Evolutionary conservation across 2,888 invertebrate species (phyloP).

Genomic region (Spilarctia lutea): DNA sequence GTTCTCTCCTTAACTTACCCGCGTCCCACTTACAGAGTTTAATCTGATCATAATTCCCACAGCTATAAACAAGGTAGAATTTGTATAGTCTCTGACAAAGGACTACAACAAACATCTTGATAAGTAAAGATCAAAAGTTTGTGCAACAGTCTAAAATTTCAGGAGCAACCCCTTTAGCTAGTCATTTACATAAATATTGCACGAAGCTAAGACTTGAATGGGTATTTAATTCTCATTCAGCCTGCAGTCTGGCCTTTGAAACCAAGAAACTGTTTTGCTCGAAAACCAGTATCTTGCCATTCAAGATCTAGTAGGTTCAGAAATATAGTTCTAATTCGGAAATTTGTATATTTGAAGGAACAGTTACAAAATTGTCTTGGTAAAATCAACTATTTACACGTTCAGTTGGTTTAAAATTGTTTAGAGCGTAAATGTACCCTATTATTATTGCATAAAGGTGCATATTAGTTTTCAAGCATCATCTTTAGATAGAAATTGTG

Average conservation of each 20-base stretch:
- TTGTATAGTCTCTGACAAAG: slow-evolving; percentile 25
- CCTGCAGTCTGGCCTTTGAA: slow-evolving; percentile 55
- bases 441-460: slow-evolving; percentile 21
- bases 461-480: slow-evolving; percentile 18
- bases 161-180: slow-evolving; percentile 51
- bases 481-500: slow-evolving; percentile 12
- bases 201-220: slow-evolving; percentile 66
- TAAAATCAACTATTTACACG: slow-evolving; percentile 29
- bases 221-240: slow-evolving; percentile 73
- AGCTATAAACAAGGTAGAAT: slow-evolving; percentile 24
- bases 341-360: slow-evolving; percentile 13
- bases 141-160: slow-evolving; percentile 50
- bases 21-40: slow-evolving; percentile 3
- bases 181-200: slow-evolving; percentile 72
- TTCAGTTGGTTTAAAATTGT: slow-evolving; percentile 20
- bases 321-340: slow-evolving; percentile 32
- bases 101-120: slow-evolving; percentile 36
- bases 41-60: slow-evolving; percentile 14
- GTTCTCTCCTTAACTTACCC: background rate
- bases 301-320: slow-evolving; percentile 6
- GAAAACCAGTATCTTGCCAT: background rate
- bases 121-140: slow-evolving; percentile 44
- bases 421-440: slow-evolving; percentile 20
- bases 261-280: slow-evolving; percentile 19
- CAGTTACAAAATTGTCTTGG: slow-evolving; percentile 33